Evolutionary conservation across 2,888 invertebrate genomes (phyloP), one percentile per base, ranked within the genome.

Genomic region (Sesia bembeciformis): DNA sequence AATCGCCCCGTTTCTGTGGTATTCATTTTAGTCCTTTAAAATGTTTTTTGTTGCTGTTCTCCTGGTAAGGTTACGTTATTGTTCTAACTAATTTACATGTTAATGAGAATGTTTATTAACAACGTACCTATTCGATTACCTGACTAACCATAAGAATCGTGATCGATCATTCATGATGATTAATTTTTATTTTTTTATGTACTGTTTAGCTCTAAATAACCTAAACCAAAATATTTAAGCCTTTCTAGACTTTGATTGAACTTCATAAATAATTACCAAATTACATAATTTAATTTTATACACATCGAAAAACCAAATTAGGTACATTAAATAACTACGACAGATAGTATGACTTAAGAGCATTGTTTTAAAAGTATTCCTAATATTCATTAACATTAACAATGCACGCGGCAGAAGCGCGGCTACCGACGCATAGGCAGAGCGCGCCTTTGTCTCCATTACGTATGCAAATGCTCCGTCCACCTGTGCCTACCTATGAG

Each of bases 71-170:
- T 77, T 76, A 74, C 76, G 79, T 81, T 82, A 84, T 84, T 84
- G 80, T 84, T 81, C 78, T 75, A 78, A 82, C 84, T 86, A 81
- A 88, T 87, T 86, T 85, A 85, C 84, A 88, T 87, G 82, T 79
- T 87, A 87, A 86, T 87, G 78, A 86, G 81, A 75, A 74, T 7
- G 7, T 50, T 38, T 7, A 50, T 6, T 42, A 42, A 42, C 42
- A 42, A 6, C 7, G 7, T 7, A 42, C 42, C 5, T 42, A 5
- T 42, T 42, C 42, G 42, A 42, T 42, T 42, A 42, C 42, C 23
- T 2, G 23, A 23, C 23, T 23, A 23, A 23, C 23, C 23, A 23
- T 23, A 23, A 23, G 23, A 23, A 23, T 23, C 23, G 23, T 23
- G 23, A 23, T 23, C 23, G 23, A 23, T 23, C 23, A 23, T 23